Conservation (phyloP, 2,888 invertebrate genomes). For the Plagodis pulveraria region DNA sequence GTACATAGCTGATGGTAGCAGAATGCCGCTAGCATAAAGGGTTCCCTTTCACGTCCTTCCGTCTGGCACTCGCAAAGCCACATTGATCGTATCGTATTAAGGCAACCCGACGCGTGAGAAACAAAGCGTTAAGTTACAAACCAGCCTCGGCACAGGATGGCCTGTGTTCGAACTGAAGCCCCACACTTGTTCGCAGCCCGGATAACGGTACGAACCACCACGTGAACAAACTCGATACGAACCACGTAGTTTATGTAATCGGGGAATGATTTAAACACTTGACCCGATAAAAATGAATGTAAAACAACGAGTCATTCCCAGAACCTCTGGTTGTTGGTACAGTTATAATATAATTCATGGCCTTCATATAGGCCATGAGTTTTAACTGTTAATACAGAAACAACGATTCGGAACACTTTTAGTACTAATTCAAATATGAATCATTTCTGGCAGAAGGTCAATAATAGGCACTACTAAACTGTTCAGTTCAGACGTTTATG, state of each 20-base stretch:
- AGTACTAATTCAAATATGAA: slow-evolving; percentile 12
- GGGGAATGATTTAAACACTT: slow-evolving; percentile 53
- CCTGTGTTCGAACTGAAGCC: slow-evolving; percentile 44
- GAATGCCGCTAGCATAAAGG: slow-evolving; percentile 5
- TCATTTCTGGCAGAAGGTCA: slow-evolving; percentile 20
- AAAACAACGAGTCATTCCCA: slow-evolving; percentile 39
- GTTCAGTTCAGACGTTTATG: slow-evolving; percentile 29
- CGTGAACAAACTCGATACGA: slow-evolving; percentile 56
- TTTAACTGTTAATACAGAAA: slow-evolving; percentile 16
- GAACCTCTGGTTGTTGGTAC: slow-evolving; percentile 33
- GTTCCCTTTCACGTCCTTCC: slow-evolving; percentile 15
- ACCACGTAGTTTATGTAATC: slow-evolving; percentile 50
- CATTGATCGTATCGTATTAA: slow-evolving; percentile 48
- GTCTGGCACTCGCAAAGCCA: slow-evolving; percentile 31
- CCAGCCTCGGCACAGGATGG: slow-evolving; percentile 46
- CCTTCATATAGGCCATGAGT: slow-evolving; percentile 12
- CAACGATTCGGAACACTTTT: slow-evolving; percentile 14
- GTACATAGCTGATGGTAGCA: too few species aligned
- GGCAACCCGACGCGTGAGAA: slow-evolving; percentile 59
- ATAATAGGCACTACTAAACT: slow-evolving; percentile 25
- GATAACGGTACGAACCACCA: slow-evolving; percentile 52
- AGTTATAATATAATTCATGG: too few species aligned
- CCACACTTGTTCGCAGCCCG: slow-evolving; percentile 48
- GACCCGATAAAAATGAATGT: slow-evolving; percentile 51
- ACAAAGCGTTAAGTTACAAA: slow-evolving; percentile 56